Percentiles rank a stretch among this genome's conserved stretches.
phyloP scores from a whole-genome alignment of 2,113 vertebrate genomes.

The Entomyzon cyanotis region DNA sequence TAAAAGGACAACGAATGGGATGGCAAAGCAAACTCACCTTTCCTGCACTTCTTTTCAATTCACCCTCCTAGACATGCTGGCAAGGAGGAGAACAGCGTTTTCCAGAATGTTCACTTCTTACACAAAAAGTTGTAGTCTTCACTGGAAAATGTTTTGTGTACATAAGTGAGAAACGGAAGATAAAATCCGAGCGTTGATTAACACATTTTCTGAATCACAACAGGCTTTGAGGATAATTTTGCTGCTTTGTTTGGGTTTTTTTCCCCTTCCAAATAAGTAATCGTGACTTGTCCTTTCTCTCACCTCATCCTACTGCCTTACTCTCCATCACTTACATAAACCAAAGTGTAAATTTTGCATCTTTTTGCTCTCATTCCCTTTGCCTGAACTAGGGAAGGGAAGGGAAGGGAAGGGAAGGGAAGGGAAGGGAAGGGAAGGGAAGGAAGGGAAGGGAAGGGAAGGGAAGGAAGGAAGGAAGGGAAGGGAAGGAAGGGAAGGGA shows the following conservation, averaged over 20 bases:
- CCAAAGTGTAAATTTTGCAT: fast-evolving
- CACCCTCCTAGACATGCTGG: not conserved
- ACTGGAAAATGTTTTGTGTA: not conserved
- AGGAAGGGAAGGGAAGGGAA: not conserved
- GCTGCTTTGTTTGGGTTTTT: not conserved
- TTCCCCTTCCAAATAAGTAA: fast-evolving
- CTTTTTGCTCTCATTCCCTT: not conserved
- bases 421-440: no score
- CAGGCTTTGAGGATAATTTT: not conserved
- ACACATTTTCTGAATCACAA: not conserved
- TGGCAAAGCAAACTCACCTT: not conserved
- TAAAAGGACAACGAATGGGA: not conserved
- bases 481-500: no score
- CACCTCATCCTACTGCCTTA: not conserved
- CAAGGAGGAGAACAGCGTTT: not conserved
- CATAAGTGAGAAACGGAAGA: not conserved
- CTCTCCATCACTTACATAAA: no score
- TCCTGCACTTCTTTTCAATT: not conserved
- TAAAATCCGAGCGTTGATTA: not conserved
- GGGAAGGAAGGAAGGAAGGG: no score
- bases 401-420: not conserved
- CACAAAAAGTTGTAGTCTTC: not conserved
- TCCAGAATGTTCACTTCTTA: not conserved
- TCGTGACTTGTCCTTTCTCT: not conserved
- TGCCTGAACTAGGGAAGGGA: not conserved